Evolutionary conservation across 2,888 invertebrate species (phyloP), one percentile per base, ranked within the genome.

Genomic region (Hyalella azteca): DNA sequence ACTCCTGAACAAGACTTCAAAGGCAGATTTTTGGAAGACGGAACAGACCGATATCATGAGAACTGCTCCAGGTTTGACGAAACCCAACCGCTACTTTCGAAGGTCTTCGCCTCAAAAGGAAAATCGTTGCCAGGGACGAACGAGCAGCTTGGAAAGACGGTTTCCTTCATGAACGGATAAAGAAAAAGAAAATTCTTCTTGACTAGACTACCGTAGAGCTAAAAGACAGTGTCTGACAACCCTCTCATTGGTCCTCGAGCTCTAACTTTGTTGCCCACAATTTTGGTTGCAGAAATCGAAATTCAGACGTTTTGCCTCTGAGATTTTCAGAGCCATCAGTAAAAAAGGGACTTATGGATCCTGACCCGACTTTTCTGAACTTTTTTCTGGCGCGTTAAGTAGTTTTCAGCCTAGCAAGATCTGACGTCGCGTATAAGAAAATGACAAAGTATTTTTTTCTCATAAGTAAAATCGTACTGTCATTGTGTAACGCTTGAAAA

Each of bases 71-170:
- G 19, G 39, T 66, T 66, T 66, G 66, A n/a, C 66, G 29, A 36
- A 29, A n/a, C 66, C 3, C 36, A 29, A 54, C 54, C 66, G 19
- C 32, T 66, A 36, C 66, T 66, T 36, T 36, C 39, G 26, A 66
- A 66, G 19, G 22, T 29, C 36, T 22, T 66, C 66, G 22, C 66
- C 36, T 36, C 29, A 66, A 66, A 66, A 36, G 66, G 36, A 66
- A 66, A 66, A 66, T 66, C 66, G 66, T 66, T 66, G 66, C 66
- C 66, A 66, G 36, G 66, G 66, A 66, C 32, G 66, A 66, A 66
- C 66, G 66, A 36, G 66, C 66, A 66, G 36, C 26, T 66, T 66
- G 66, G 29, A 66, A 36, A 32, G 66, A 36, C 32, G 66, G 66
- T 66, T 54, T 66, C 66, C 66, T 66, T 36, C 66, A 66, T 66